Evolutionary conservation across 1,140 invertebrate genomes (phyloP), one percentile per base, ranked within the genome.

Genomic region (Drosophila simulans): DNA sequence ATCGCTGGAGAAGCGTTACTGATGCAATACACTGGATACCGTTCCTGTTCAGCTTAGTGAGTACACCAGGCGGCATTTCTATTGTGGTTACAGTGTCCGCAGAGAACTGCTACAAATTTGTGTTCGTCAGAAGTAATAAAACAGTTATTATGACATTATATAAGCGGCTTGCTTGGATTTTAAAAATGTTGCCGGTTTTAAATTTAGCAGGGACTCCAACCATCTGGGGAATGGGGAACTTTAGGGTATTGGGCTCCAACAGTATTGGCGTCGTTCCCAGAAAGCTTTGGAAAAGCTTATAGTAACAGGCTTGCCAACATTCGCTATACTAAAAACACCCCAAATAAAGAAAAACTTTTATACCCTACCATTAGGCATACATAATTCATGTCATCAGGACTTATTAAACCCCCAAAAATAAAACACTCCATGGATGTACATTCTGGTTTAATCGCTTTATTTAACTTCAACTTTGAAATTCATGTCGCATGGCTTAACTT

Each of bases 391-490:
- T 31, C 31, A 31, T 31, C 27, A 31, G 31, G 31, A 31, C 31
- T 31, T 31, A 5, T 22, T 13, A 31, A 5, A 13, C 39, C n/a
- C 2, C 0, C 2, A 4, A 43, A 39, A 59, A 17, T 39, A 12
- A 42, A n/a, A 37, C 15, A 20, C 34, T 4, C 1, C 3, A 13
- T 17, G 5, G 12, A 3, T 35, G n/a, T 31, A 15, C 20, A 57
- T 51, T 51, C 17, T 12, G 42, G 34, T 59, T 42, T 68, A 45
- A 49, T 68, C 34, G 63, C 64, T 85, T 88, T 82, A 85, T 86
- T 86, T 82, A 68, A 71, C 71, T 72, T 66, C 56, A 60, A 76
- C 59, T 51, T 58, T 66, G 40, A 76, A 76, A 81, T 80, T 73
- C 65, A 77, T 75, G 69, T 68, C 20, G 78, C 45, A 63, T 69